Base-by-base conservation (phyloP, 2,888 invertebrate species). In the Spicauda simplicius region DNA sequence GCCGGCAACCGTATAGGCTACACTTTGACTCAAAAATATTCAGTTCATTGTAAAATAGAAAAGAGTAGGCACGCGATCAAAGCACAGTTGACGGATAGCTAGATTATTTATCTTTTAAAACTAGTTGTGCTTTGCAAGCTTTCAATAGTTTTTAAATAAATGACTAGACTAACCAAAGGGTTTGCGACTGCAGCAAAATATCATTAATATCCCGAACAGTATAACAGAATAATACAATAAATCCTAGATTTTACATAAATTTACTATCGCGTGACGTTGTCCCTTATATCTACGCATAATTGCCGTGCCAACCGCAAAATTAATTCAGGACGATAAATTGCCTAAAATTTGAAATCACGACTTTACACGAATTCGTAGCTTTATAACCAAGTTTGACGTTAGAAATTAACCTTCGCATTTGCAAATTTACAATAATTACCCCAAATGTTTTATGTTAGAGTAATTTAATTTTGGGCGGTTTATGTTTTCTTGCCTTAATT, bases 211-310 rank as follows among this genome's bases (percentile, higher is more conserved):
- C 11, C 37, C 37, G 37, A 37, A 11, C 37, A 12, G 37, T 37
- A 33, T 33, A 37, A 4, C 37, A 2, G 19, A 60, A 60, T 20
- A 53, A n/a, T 60, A 60, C 14, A 8, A 45, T 45, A 45, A 60
- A 66, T 66, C 33, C 55, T 60, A 60, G 54, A 60, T 20, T 54
- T 60, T 53, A 54, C 37, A 18, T 30, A 37, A 59, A 45, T 10
- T 16, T 59, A 37, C 41, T 54, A 66, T 66, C 65, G 65, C 65
- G 65, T 66, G 65, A 60, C 54, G 48, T 16, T 55, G 48, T 66
- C 59, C 48, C 54, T 65, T 41, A 53, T 53, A 19, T 58, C 54
- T 55, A 66, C 65, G 65, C 65, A 54, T 66, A 66, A 66, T 66
- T 65, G 65, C 54, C 41, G 37, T 58, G 57, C 41, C 58, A 14